Evolutionary conservation across 1,140 invertebrate species (phyloP).

Genomic region (Nomia melanderi): DNA sequence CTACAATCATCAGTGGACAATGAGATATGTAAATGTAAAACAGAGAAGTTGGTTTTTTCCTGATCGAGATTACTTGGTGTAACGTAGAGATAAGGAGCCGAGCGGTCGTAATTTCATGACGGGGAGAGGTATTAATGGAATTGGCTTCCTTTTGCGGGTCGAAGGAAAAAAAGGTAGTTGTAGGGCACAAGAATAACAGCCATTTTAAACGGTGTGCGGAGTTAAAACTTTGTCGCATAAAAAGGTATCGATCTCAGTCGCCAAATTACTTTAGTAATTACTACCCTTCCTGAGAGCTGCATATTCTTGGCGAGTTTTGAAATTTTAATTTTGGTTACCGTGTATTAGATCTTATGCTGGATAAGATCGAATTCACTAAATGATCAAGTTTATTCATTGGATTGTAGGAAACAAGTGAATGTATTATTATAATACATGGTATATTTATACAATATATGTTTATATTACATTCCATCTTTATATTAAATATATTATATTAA

Average conservation of each 20-base stretch:
- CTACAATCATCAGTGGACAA: too few relatives aligned
- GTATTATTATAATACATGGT: too few relatives aligned
- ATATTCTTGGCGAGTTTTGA: background rate
- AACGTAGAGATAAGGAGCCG: conserved; percentile 5
- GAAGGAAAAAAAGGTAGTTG: background rate
- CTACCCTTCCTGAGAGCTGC: conserved; percentile 2
- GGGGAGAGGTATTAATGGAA: conserved; percentile 15
- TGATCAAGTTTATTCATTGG: too few relatives aligned
- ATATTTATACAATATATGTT: too few relatives aligned
- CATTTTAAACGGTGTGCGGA: background rate
- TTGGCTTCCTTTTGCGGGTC: background rate
- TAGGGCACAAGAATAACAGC: background rate
- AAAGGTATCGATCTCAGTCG: conserved; percentile 10
- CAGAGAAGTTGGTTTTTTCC: too few relatives aligned
- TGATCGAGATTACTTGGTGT: background rate
- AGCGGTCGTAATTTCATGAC: background rate
- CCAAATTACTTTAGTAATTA: conserved; percentile 26
- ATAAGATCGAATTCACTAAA: too few relatives aligned
- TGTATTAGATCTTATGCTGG: too few relatives aligned
- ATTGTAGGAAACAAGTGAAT: too few relatives aligned
- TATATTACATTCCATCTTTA: too few relatives aligned
- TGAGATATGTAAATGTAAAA: too few relatives aligned
- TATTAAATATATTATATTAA: too few relatives aligned
- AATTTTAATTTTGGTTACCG: too few relatives aligned
- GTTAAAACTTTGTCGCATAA: conserved; percentile 14